Evolutionary conservation across 2,888 invertebrate species (phyloP).

Genomic region (Protonemura montana): DNA sequence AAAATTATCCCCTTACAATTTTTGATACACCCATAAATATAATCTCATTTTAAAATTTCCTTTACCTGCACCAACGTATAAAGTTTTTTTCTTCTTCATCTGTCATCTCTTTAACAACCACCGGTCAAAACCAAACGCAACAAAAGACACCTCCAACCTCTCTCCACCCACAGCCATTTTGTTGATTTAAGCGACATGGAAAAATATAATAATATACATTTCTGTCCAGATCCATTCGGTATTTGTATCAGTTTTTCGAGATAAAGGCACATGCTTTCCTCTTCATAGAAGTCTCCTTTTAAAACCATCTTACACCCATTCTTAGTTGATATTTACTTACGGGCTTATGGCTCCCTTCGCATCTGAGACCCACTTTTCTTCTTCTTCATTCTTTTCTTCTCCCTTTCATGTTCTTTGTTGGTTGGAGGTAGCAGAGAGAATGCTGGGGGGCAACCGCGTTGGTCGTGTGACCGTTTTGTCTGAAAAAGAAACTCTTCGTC

Average conservation of each 20-base stretch:
- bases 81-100: neutral
- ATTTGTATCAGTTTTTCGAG: neutral
- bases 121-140: neutral
- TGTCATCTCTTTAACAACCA: neutral
- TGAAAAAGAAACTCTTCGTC: too few species aligned
- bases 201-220: neutral
- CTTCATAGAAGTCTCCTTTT: neutral
- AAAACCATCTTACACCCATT: constrained; percentile 7
- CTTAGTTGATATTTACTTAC: neutral
- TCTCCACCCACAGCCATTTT: neutral
- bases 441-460: neutral
- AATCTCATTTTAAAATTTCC: neutral
- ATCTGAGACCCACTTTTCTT: neutral
- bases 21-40: constrained; percentile 1
- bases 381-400: neutral
- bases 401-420: too few species aligned
- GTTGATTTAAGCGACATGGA: neutral
- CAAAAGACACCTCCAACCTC: neutral
- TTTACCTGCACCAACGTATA: neutral
- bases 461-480: constrained; percentile 1
- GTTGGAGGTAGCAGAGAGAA: neutral
- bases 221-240: neutral
- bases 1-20: neutral
- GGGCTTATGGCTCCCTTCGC: neutral
- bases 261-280: neutral